Conservation (phyloP, 2,797 vertebrate species). For the Lophius americanus region DNA sequence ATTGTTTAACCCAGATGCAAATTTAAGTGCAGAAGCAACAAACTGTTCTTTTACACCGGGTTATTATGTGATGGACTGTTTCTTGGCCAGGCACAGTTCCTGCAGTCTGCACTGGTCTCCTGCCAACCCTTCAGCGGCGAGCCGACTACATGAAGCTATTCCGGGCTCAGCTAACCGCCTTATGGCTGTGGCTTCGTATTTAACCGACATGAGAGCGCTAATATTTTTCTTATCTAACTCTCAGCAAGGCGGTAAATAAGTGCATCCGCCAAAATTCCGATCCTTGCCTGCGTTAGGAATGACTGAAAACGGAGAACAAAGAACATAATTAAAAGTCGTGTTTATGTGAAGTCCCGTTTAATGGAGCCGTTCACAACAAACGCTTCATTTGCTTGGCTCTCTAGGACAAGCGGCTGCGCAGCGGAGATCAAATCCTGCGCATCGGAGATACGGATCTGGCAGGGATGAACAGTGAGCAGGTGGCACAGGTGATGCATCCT, state of each 20-base stretch:
- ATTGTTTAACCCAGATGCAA: not conserved
- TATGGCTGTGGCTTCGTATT: not conserved
- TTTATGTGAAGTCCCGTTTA: not conserved
- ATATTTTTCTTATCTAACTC: not conserved
- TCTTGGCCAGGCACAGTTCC: not conserved
- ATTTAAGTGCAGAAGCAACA: not conserved
- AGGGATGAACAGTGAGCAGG: slow-evolving; percentile 93
- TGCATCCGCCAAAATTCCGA: not conserved
- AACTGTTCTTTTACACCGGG: not conserved
- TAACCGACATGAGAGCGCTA: not conserved
- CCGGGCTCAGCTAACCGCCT: not conserved
- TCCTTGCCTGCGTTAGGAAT: not conserved
- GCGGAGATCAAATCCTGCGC: slow-evolving; percentile 91
- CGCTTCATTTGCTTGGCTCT: not conserved
- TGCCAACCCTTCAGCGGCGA: not conserved
- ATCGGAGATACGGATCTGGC: slow-evolving; percentile 91
- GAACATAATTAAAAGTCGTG: not conserved
- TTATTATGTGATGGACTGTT: not conserved
- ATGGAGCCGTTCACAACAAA: not conserved
- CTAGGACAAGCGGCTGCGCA: slow-evolving; percentile 89
- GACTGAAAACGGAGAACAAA: not conserved
- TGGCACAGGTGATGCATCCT: slow-evolving; percentile 82
- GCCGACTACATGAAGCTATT: not conserved
- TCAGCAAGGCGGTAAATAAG: not conserved
- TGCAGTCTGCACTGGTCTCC: not conserved